phyloP scores from a whole-genome alignment of 2,113 vertebrate species.

The Siniperca knerii region DNA sequence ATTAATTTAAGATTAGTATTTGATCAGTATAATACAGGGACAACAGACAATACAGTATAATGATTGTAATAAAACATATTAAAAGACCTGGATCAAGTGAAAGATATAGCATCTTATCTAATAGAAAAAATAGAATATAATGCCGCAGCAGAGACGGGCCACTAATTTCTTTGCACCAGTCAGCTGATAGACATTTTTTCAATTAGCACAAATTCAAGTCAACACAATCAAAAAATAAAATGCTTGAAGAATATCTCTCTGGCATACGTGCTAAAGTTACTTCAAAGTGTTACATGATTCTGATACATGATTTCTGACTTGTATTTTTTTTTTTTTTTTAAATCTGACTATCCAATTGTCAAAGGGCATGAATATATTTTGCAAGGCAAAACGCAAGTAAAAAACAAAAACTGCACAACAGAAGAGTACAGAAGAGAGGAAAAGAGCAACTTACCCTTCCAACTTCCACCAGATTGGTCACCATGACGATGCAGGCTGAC shows the following conservation, averaged over 20 bases:
- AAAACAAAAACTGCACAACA: not conserved
- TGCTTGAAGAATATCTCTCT: not conserved
- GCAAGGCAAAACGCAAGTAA: not conserved
- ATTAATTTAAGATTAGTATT: not conserved
- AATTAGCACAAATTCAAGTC: not conserved
- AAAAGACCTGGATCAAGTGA: not conserved
- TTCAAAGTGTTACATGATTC: not conserved
- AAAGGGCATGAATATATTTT: not conserved
- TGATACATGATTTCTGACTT: not conserved
- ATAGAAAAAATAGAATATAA: not conserved
- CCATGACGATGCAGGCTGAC: conserved; percentile 98
- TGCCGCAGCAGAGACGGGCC: too few species aligned
- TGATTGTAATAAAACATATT: not conserved
- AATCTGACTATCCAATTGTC: not conserved
- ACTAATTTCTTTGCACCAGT: not conserved
- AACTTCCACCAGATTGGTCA: conserved; percentile 99
- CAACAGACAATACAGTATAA: too few species aligned
- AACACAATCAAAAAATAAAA: not conserved
- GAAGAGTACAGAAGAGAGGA: not conserved
- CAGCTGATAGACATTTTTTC: not conserved
- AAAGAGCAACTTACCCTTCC: conserved; percentile 90
- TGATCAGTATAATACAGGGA: not conserved
- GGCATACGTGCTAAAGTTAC: not conserved
- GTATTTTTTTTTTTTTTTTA: not conserved
- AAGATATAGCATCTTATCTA: not conserved